Evolutionary conservation across 2,797 vertebrate species (phyloP), one percentile per base, ranked within the genome.

Genomic region (Spondyliosoma cantharus): DNA sequence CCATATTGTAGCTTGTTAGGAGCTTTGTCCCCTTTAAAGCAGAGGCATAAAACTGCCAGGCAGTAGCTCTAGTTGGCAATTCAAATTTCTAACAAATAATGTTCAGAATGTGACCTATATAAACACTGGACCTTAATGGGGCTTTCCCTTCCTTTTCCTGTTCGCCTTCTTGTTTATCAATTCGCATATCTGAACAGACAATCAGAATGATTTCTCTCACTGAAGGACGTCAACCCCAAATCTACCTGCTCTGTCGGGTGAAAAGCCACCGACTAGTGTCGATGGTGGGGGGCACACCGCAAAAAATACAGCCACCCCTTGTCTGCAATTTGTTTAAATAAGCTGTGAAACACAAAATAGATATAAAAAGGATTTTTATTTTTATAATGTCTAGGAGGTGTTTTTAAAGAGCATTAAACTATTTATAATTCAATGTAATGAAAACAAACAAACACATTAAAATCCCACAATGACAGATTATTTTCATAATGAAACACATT

Each of bases 401-500:
- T 24, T 48, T 45, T 58, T 49, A 49, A 27, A 54, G 17, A 7
- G 3, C 7, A 32, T 24, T 17, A 32, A n/a, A 56, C 14, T 3
- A 17, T 48, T 25, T 60, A 11, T n/a, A 3, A 56, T 16, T 14
- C 45, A 58, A 52, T 74, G 43, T 3, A 32, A 58, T 11, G 11
- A 54, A 53, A 32, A 67, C 14, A 25, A 19, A 53, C 3, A 70
- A 64, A 69, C 11, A 3, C 2, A 58, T n/a, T 56, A 59, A 69
- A 80, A 3, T 24, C 6, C 25, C 16, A 64, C 19, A 48, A 37
- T 29, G 0, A 57, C 12, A 24, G 3, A n/a, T 9, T 37, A 37
- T 11, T 37, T 37, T 57, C 2, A 57, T 32, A n/a, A 5, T 83
- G 53, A 76, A 75, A 49, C 24, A 42, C 13, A 48, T 62, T 46